Evolutionary conservation across 2,113 vertebrate species (phyloP).

Genomic region (Bubalus kerabau): DNA sequence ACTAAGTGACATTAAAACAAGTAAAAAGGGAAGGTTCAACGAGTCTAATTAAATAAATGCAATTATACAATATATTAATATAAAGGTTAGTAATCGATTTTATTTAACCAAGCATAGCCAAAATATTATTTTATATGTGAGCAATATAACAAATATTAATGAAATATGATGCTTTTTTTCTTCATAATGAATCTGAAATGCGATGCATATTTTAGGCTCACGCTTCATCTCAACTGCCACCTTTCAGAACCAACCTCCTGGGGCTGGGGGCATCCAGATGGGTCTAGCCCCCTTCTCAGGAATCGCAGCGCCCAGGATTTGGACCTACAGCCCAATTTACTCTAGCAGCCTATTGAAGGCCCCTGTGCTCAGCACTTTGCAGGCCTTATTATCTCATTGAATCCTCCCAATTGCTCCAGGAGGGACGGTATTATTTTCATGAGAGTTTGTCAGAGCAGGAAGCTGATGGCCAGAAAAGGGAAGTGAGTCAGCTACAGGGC

Average conservation of each 20-base stretch:
- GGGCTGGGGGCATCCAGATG: not conserved
- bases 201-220: not conserved
- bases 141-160: not conserved
- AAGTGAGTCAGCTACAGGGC: not conserved
- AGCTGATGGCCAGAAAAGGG: not conserved
- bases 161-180: not conserved
- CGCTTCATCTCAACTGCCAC: not conserved
- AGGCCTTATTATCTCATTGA: not conserved
- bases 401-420: not conserved
- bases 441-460: not conserved
- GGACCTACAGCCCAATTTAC: not conserved
- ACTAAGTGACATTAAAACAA: not conserved
- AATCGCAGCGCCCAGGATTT: not conserved
- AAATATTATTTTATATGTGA: not conserved
- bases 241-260: fast-evolving
- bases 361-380: not conserved
- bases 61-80: not conserved
- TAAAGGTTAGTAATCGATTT: not conserved
- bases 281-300: too few species aligned
- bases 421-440: not conserved
- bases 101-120: not conserved
- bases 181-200: not conserved
- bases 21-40: not conserved
- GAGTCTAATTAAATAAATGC: not conserved
- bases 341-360: not conserved